phyloP scores from a whole-genome alignment of 2,113 vertebrate genomes.

The Cynoglossus semilaevis region DNA sequence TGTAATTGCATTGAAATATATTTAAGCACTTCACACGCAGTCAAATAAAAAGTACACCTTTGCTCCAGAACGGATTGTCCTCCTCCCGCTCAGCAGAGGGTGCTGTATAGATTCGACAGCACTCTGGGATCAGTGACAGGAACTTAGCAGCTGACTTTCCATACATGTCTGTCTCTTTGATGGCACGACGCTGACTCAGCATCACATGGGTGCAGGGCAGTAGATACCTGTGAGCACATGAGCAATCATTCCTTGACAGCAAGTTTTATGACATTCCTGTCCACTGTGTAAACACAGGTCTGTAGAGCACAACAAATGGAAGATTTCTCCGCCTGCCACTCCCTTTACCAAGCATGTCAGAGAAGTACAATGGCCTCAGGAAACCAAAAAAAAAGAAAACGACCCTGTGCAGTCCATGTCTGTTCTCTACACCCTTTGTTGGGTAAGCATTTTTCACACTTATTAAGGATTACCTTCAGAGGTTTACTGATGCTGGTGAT shows the following conservation, averaged over 20 bases:
- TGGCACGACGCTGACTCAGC: constrained; percentile 92
- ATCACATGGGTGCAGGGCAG: constrained; percentile 96
- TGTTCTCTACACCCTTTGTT: not conserved
- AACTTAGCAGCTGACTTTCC: constrained; percentile 91
- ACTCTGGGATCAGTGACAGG: constrained; percentile 90
- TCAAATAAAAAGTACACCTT: constrained; percentile 70
- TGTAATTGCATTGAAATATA: not conserved
- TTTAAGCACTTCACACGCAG: not conserved
- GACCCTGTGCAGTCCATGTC: too few species aligned
- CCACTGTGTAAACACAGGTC: too few species aligned
- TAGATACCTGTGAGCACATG: constrained; percentile 81
- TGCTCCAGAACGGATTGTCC: constrained; percentile 82
- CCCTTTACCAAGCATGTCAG: too few species aligned
- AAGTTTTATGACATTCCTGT: not conserved
- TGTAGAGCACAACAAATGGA: too few species aligned
- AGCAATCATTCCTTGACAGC: not conserved
- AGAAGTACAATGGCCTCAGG: too few species aligned
- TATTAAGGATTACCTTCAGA: too few species aligned
- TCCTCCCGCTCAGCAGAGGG: constrained; percentile 75
- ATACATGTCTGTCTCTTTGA: constrained; percentile 90
- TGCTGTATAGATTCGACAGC: constrained; percentile 78
- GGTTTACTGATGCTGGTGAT: too few species aligned
- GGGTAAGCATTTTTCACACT: too few species aligned
- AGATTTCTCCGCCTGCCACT: too few species aligned
- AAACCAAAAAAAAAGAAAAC: not conserved